Evolutionary conservation across 2,888 invertebrate genomes (phyloP).

Genomic region (Caenorhabditis macrosperma): DNA sequence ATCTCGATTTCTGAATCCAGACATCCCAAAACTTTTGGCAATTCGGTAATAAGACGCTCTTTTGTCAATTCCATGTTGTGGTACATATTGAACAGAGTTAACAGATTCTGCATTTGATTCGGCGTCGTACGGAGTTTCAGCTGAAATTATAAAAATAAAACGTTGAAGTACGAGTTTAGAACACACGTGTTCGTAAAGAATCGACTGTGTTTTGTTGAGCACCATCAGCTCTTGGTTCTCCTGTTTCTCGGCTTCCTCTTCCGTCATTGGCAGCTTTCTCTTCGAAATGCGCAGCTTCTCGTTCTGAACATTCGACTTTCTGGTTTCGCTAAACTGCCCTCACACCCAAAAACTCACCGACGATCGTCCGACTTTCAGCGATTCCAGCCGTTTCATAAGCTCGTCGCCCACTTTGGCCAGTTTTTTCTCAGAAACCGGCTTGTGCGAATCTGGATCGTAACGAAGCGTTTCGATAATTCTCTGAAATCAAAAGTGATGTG

Average conservation of each 20-base stretch:
- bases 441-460: too few species aligned
- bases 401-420: background rate
- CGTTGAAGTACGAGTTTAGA: too few species aligned
- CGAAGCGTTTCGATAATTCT: too few species aligned
- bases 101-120: background rate
- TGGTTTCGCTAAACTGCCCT: background rate
- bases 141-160: constrained; percentile 6
- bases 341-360: background rate
- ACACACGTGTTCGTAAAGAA: constrained; percentile 6
- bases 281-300: background rate
- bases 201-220: constrained; percentile 3
- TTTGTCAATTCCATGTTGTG: constrained; percentile 2
- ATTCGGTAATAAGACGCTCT: background rate
- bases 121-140: background rate
- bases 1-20: background rate
- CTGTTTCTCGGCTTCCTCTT: background rate
- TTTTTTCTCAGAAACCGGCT: background rate
- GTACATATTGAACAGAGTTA: constrained; percentile 4
- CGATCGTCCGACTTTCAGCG: constrained; percentile 8
- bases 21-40: constrained; percentile 8
- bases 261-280: background rate
- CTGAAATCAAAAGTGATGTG: too few species aligned
- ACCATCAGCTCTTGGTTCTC: constrained; percentile 1
- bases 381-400: background rate
- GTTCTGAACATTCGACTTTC: constrained; percentile 15